Conservation (phyloP, 2,888 invertebrate species). For the Phasia obesa region DNA sequence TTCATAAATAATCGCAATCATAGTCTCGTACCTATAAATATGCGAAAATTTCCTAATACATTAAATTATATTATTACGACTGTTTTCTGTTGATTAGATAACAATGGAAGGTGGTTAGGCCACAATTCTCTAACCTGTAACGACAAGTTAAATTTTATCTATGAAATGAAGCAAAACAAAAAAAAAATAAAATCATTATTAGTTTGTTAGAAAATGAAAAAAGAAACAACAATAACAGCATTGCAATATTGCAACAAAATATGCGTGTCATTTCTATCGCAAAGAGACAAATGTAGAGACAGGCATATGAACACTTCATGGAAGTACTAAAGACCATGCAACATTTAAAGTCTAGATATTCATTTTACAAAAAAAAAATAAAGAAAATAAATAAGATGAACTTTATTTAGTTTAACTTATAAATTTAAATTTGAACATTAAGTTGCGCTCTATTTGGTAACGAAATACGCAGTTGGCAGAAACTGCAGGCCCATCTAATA, state of each 20-base stretch:
- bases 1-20: slow-evolving; percentile 17
- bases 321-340: slow-evolving; percentile 52
- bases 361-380: neutral
- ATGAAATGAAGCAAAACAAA: slow-evolving; percentile 1
- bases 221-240: slow-evolving; percentile 10
- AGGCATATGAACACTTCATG: slow-evolving; percentile 20
- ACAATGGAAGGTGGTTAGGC: slow-evolving; percentile 65
- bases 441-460: slow-evolving; percentile 29
- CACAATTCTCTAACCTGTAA: slow-evolving; percentile 39
- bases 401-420: slow-evolving; percentile 26
- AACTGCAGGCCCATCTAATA: slow-evolving; percentile 47
- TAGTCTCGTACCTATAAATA: slow-evolving; percentile 16
- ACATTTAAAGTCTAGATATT: slow-evolving; percentile 4
- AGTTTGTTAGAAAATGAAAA: neutral
- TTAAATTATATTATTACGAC: slow-evolving; percentile 14
- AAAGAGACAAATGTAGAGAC: neutral
- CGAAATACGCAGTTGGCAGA: slow-evolving; percentile 55
- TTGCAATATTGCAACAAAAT: slow-evolving; percentile 3
- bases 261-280: slow-evolving; percentile 57
- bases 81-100: slow-evolving; percentile 60
- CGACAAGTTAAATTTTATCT: slow-evolving; percentile 5
- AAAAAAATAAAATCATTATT: slow-evolving; percentile 1
- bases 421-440: slow-evolving; percentile 2
- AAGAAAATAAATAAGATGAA: slow-evolving; percentile 22
- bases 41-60: slow-evolving; percentile 38